These are phyloP conservation scores for Cerastis leucographa DNA, from an alignment of 2,888 invertebrate species.

Conservation along the genomic window DNA sequence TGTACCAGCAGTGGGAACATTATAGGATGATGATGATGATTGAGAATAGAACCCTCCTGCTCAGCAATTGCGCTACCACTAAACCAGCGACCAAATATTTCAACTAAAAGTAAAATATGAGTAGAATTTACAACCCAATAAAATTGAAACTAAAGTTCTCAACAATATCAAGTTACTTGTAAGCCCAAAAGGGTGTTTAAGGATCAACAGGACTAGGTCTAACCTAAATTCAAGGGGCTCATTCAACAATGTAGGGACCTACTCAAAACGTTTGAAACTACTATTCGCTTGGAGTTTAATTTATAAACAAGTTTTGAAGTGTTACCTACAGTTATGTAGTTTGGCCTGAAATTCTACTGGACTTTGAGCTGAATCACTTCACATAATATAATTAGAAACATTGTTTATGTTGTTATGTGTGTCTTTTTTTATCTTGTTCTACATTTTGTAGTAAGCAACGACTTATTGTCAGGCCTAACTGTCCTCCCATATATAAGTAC, in stretches of 20 bases:
- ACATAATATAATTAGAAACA: background rate
- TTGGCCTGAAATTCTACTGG: conserved; percentile 22
- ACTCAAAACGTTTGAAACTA: conserved; percentile 53
- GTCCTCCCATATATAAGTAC: too few relatives aligned
- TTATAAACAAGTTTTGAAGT: conserved; percentile 50
- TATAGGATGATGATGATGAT: too few relatives aligned
- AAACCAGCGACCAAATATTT: background rate
- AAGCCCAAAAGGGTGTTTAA: conserved; percentile 42
- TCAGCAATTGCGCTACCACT: background rate
- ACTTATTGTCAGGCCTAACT: too few relatives aligned
- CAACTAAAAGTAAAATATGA: conserved; percentile 3
- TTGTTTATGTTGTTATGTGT: too few relatives aligned
- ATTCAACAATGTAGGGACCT: conserved; percentile 39
- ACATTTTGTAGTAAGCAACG: too few relatives aligned
- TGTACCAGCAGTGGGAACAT: too few relatives aligned
- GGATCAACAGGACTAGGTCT: conserved; percentile 11
- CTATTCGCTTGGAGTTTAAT: conserved; percentile 39
- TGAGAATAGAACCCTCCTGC: too few relatives aligned
- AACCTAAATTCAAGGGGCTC: conserved; percentile 39
- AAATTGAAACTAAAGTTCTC: conserved; percentile 11
- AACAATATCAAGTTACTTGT: conserved; percentile 42
- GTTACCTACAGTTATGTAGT: conserved; percentile 42
- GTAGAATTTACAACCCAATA: background rate
- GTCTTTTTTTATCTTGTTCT: too few relatives aligned
- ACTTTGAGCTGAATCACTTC: conserved; percentile 11